Conservation (phyloP, 2,888 invertebrate species). For the Erannis defoliaria region DNA sequence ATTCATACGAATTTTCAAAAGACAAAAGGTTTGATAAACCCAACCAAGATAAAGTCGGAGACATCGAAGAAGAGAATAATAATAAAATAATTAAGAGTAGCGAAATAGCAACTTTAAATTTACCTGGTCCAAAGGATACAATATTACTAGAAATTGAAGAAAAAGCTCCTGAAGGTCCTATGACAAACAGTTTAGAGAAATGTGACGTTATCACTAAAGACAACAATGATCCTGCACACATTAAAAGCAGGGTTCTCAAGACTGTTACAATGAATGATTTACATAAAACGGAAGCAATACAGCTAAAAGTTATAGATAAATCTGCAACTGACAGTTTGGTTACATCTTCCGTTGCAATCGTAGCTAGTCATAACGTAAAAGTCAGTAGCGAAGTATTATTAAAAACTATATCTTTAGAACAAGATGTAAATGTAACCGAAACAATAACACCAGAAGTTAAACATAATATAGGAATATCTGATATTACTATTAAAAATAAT, state of each 20-base stretch:
- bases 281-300: no score
- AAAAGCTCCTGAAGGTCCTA: not conserved
- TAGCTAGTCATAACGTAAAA: not conserved
- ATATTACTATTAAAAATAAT: no score
- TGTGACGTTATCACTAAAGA: not conserved
- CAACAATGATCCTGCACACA: no score
- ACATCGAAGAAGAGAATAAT: not conserved
- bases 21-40: not conserved
- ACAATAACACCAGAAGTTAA: not conserved
- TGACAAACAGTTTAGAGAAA: not conserved
- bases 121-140: not conserved
- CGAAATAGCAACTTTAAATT: not conserved
- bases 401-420: no score
- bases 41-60: not conserved
- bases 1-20: not conserved
- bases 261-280: no score
- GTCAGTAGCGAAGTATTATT: not conserved
- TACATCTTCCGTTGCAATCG: not conserved
- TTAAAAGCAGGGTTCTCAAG: no score
- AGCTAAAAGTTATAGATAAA: not conserved
- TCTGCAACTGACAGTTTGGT: not conserved
- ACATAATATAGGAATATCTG: no score
- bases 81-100: not conserved
- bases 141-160: not conserved
- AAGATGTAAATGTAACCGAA: no score